phyloP scores from a whole-genome alignment of 2,113 vertebrate species.

The Odobenus rosmarus region DNA sequence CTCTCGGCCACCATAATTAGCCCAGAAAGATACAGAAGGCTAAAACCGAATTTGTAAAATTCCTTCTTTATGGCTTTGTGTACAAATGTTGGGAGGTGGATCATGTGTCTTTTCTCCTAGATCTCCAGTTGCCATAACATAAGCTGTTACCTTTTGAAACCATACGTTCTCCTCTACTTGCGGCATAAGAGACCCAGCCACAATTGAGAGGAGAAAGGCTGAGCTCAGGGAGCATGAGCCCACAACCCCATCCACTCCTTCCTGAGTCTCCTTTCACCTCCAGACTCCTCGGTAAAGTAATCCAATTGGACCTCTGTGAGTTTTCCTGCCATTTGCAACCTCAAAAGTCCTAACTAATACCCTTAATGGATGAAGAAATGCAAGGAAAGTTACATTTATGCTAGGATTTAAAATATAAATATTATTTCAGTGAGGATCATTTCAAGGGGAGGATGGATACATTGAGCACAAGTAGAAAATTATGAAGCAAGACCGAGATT shows the following conservation, averaged over 20 bases:
- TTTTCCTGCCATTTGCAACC: neutral
- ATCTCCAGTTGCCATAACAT: neutral
- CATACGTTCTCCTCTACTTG: neutral
- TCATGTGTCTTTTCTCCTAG: neutral
- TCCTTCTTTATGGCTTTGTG: neutral
- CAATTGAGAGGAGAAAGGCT: rapidly evolving
- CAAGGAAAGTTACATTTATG: neutral
- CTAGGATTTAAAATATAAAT: neutral
- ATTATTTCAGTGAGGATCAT: neutral
- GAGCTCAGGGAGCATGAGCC: neutral
- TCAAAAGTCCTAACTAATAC: neutral
- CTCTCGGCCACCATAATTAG: neutral
- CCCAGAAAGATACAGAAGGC: neutral
- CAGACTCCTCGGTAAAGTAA: neutral
- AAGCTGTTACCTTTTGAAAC: too few relatives aligned
- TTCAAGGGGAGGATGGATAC: neutral
- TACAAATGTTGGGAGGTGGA: neutral
- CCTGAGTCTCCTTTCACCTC: neutral
- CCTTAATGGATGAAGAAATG: neutral
- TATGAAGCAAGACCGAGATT: neutral
- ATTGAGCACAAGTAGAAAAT: neutral
- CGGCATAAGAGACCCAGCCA: rapidly evolving
- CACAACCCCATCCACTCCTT: rapidly evolving
- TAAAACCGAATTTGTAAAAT: neutral
- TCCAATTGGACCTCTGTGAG: neutral